These are phyloP conservation scores for Leucopternis melanops DNA, from an alignment of 2,113 vertebrate species.

Conservation along the genomic window DNA sequence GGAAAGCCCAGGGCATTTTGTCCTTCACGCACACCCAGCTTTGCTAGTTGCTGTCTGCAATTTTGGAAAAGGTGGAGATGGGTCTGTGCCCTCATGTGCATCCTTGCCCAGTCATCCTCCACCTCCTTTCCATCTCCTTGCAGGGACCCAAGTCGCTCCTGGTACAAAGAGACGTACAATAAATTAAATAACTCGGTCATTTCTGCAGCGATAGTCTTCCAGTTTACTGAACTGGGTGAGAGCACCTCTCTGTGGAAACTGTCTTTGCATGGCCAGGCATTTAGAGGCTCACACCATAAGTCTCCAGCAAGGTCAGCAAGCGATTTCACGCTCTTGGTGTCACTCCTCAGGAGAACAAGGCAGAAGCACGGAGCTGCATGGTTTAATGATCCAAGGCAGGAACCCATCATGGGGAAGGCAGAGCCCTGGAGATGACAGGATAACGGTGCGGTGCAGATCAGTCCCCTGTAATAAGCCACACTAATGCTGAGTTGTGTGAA, in stretches of 20 bases:
- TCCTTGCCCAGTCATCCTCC: neutral
- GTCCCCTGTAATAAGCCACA: neutral
- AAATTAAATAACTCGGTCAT: neutral
- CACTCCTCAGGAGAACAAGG: neutral
- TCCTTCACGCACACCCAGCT: neutral
- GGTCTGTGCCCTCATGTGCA: neutral
- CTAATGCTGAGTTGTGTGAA: neutral
- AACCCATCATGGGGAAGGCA: neutral
- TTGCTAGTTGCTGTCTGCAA: neutral
- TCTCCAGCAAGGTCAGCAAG: neutral
- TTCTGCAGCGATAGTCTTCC: neutral
- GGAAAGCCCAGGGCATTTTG: neutral
- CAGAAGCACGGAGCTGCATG: neutral
- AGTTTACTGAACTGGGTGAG: constrained; percentile 25
- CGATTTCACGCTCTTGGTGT: neutral
- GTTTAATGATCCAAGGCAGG: constrained; percentile 8
- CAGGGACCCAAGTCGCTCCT: neutral
- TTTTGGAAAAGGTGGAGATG: neutral
- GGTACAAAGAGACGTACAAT: neutral
- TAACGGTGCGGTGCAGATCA: rapidly evolving
- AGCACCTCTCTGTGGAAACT: neutral
- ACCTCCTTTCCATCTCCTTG: neutral
- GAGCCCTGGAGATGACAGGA: neutral
- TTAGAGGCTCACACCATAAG: neutral
- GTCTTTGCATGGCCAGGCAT: neutral